Evolutionary conservation across 2,888 invertebrate genomes (phyloP), one percentile per base, ranked within the genome.

Genomic region (Apodemia duryi): DNA sequence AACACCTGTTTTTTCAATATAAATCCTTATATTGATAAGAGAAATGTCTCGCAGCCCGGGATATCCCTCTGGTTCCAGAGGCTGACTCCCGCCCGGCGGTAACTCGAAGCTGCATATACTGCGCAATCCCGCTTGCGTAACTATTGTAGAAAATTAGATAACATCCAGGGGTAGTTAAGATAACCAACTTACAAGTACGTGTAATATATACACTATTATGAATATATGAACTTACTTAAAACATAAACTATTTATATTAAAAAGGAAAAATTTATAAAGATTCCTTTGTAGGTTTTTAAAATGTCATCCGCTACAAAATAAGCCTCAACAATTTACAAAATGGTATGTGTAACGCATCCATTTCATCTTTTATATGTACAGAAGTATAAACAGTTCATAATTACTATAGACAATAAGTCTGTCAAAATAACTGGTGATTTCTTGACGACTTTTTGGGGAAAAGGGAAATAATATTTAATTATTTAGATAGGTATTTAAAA

Each of bases 51-150:
- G 76, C 73, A 75, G 77, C 81, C 86, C 84, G 86, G 86, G 87
- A 82, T 79, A 81, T 83, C 77, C 76, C 79, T 70, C 83, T 81
- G 82, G 84, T 76, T 83, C 78, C 86, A 80, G 89, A 84, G 85
- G 86, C 89, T 85, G 89, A 84, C 78, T 88, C 86, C 76, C 77
- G 79, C 77, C 76, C 78, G 80, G 68, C 72, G 71, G 76, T 69
- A 78, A 77, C 79, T 88, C 79, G 91, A 85, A 89, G 88, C 88
- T 85, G 73, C 88, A 74, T 87, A 88, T 69, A 74, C 78, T 81
- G 81, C 78, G 71, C 76, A 81, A 82, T 83, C 84, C 85, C 88
- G 86, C 89, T 91, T 91, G 91, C 91, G 90, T 91, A 91, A 91
- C 89, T 84, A 85, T 83, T 83, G 81, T 83, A 80, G 73, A 74